Evolutionary conservation across 2,888 invertebrate genomes (phyloP).

Genomic region (Eremobia ochroleuca): DNA sequence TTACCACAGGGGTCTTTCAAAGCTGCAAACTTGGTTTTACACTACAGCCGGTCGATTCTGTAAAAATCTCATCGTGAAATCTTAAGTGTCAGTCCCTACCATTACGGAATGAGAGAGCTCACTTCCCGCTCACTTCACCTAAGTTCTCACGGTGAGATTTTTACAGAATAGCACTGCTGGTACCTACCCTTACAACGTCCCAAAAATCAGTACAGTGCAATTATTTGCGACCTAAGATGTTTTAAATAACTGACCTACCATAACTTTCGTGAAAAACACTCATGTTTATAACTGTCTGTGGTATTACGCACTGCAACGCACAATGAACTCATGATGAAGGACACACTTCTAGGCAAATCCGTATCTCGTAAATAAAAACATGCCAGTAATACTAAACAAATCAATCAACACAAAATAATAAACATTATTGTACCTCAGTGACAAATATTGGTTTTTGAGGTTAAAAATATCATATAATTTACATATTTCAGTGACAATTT

Average conservation of each 20-base stretch:
- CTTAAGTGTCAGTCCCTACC: no score
- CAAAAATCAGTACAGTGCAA: no score
- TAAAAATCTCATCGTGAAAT: no score
- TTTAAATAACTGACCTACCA: no score
- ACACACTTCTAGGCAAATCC: neutral
- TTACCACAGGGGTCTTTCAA: no score
- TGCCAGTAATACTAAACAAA: neutral
- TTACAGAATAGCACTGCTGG: no score
- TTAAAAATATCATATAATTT: neutral
- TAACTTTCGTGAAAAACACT: neutral
- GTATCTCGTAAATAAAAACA: neutral
- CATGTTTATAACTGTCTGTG: neutral
- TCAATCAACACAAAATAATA: neutral
- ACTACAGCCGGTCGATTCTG: no score
- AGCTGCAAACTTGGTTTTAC: no score
- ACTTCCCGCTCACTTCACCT: no score
- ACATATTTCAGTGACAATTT: constrained; percentile 24
- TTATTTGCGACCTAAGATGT: neutral
- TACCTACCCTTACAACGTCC: no score
- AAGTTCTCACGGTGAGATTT: no score
- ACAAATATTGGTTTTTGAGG: neutral
- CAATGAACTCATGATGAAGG: neutral
- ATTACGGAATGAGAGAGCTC: no score
- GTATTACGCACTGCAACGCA: neutral
- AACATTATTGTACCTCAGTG: neutral